Base-by-base conservation (phyloP, 2,113 vertebrate species). In the Plotosus lineatus region DNA sequence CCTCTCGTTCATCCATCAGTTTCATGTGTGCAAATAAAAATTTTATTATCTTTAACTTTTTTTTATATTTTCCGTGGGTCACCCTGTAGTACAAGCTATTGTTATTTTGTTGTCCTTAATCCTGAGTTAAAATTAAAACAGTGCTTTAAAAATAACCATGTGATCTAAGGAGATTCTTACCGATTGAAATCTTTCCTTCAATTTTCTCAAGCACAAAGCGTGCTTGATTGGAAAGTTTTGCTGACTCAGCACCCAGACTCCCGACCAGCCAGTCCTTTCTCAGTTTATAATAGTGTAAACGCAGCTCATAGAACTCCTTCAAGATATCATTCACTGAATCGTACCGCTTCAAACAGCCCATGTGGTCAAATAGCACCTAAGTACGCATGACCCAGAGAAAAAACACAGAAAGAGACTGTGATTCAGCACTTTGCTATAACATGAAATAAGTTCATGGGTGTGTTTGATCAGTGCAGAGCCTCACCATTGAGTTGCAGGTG, bases 401-500 rank as follows among this genome's bases (percentile, higher is more conserved):
- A 48, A 4, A 12, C 63, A 9, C 17, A 5, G 19, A 17, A 3
- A 23, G 6, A 53, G 3, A 17, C 28, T 8, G 12, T 56, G 19
- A 19, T n/a, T 12, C 5, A 19, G 50, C 23, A 15, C 19, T 53
- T 66, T 8, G 31, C 2, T 63, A 63, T 63, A 26, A 58, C 55
- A 36, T 63, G 31, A 36, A 2, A 19, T 40, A 38, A 65, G 19
- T 8, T 38, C 19, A 38, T 1, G 15, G 23, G 4, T 14, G 31
- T 38, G 61, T 23, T 38, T 38, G 9, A 21, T 38, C 10, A 38
- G 33, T 38, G 19, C 19, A 10, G 21, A 53, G 50, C 50, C 60
- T 90, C 94, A 96, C 98, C 98, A 99, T 99, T 58, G 97, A 99
- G 94, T 99, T 98, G 91, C 98, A 99, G 88, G 98, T 99, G 84